A percentile compares a stretch with the other conserved stretches of the same genome.
Conservation (phyloP, 2,797 vertebrate species). For the Enteromius viviparus region DNA sequence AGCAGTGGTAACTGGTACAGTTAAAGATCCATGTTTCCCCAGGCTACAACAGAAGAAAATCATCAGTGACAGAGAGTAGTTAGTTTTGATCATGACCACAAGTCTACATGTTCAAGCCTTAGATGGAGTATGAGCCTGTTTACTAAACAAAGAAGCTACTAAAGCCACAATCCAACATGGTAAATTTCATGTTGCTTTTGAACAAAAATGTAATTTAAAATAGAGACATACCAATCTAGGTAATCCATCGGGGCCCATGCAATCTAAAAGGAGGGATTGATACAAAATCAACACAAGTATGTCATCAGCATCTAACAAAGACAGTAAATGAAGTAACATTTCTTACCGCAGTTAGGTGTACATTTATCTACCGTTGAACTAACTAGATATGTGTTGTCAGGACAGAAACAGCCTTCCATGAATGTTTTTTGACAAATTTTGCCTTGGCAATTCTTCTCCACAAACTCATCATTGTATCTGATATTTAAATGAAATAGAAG, state of each 20-base stretch:
- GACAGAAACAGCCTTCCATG: constrained; percentile 85
- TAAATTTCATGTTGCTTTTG: neutral
- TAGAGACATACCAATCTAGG: constrained; percentile 73
- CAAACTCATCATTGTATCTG: constrained; percentile 70
- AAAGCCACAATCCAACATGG: neutral
- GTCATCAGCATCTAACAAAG: neutral
- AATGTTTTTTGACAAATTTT: neutral
- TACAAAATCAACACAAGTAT: constrained; percentile 26
- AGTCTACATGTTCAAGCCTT: no score
- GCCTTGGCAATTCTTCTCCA: neutral
- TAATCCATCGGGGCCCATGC: constrained; percentile 78
- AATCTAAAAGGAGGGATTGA: constrained; percentile 68
- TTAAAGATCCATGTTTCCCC: constrained; percentile 81
- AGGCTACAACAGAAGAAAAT: constrained; percentile 68
- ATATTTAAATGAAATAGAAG: constrained; percentile 6
- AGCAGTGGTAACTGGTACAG: constrained; percentile 83
- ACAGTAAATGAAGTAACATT: neutral
- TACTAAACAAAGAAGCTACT: no score
- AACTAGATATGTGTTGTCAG: constrained; percentile 70
- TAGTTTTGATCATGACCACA: neutral
- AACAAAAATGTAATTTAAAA: neutral
- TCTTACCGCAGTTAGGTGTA: constrained; percentile 76
- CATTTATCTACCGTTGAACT: constrained; percentile 70
- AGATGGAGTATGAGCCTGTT: neutral
- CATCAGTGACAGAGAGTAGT: neutral